Percentiles rank a stretch among this genome's conserved stretches.
phyloP scores from a whole-genome alignment of 2,797 vertebrate species.

The Cephalopachus bancanus region DNA sequence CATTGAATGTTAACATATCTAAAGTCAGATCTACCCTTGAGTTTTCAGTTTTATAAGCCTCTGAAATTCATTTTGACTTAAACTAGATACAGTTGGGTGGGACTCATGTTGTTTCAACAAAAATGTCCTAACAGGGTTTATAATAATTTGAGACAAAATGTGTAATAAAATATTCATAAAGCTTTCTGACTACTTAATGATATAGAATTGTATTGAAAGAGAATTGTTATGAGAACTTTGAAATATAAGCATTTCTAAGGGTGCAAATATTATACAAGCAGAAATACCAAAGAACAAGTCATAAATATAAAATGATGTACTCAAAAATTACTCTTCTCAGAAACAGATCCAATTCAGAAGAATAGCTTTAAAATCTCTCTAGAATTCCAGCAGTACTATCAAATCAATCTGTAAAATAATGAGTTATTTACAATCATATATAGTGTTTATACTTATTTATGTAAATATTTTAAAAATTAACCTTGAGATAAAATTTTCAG shows the following conservation, averaged over 20 bases:
- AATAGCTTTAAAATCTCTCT: conserved; percentile 7
- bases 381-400: background rate
- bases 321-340: background rate
- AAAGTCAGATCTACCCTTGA: background rate
- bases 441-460: background rate
- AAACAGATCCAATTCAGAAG: conserved; percentile 43
- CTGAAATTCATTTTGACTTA: conserved; percentile 31
- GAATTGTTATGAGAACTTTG: conserved; percentile 1
- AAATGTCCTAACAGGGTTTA: conserved; percentile 1
- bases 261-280: background rate
- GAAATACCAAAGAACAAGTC: background rate
- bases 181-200: background rate
- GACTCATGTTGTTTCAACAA: background rate
- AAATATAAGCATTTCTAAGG: conserved; percentile 48
- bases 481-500: background rate
- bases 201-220: conserved; percentile 8
- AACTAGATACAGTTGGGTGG: background rate
- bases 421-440: background rate
- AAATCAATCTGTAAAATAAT: background rate
- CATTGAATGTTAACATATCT: background rate
- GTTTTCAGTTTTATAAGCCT: background rate
- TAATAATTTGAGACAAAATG: conserved; percentile 55
- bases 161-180: conserved; percentile 53
- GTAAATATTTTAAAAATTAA: background rate
- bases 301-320: background rate